Evolutionary conservation across 92 coral and sea anemone genomes (phyloP).

Genomic region (Galaxea fascicularis): DNA sequence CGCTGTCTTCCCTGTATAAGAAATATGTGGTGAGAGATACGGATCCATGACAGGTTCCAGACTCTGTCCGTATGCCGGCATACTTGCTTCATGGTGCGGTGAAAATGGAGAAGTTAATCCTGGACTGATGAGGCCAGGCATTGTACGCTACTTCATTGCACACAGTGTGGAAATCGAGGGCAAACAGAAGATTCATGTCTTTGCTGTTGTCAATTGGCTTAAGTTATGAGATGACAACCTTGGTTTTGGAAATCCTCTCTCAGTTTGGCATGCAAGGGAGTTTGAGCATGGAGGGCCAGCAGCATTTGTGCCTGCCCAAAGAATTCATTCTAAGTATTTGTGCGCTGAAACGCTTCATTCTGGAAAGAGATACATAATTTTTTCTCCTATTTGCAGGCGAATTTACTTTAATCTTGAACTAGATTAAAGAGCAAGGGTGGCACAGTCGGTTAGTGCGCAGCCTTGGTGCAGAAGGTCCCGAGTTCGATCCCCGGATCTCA

Average conservation of each 20-base stretch:
- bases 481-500: no score
- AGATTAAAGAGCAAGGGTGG: no score
- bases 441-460: no score
- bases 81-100: conserved; percentile 64
- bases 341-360: conserved; percentile 27
- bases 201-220: conserved; percentile 75
- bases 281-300: conserved; percentile 61
- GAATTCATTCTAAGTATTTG: conserved; percentile 57
- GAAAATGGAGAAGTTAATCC: conserved; percentile 43
- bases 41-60: conserved; percentile 47
- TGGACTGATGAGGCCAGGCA: conserved; percentile 34
- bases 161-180: conserved; percentile 47
- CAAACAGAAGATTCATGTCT: conserved; percentile 52
- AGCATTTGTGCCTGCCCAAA: conserved; percentile 63
- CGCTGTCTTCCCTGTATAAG: conserved; percentile 40
- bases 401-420: background rate
- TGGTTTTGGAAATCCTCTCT: conserved; percentile 60
- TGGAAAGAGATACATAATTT: conserved; percentile 31
- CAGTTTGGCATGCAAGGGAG: conserved; percentile 52
- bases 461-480: no score
- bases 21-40: conserved; percentile 61
- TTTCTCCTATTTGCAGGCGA: conserved; percentile 28
- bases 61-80: conserved; percentile 37
- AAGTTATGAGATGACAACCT: conserved; percentile 42
- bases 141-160: conserved; percentile 51